These are phyloP conservation scores for Falco berigora DNA, from an alignment of 2,797 vertebrate genomes.

Conservation along the genomic window DNA sequence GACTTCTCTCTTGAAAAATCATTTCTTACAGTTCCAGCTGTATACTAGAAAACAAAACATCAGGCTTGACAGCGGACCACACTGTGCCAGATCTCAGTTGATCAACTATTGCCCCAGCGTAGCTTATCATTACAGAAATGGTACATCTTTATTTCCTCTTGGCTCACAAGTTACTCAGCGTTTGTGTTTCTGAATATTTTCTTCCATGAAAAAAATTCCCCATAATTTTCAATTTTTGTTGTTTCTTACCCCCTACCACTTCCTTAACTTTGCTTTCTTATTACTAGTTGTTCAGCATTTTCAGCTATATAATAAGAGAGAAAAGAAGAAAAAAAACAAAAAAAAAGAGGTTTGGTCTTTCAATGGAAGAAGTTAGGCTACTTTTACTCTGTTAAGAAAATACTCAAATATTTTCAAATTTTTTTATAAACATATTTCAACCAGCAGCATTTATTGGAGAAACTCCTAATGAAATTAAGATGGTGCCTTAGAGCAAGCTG, in stretches of 20 bases:
- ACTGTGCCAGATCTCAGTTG: neutral
- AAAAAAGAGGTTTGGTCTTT: neutral
- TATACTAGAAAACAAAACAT: neutral
- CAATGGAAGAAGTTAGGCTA: neutral
- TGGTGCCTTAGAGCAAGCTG: neutral
- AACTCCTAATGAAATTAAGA: neutral
- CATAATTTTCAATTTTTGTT: neutral
- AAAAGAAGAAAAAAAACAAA: no score
- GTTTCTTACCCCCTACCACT: fast-evolving
- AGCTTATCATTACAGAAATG: neutral
- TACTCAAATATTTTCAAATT: neutral
- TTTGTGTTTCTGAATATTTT: neutral
- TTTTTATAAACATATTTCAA: neutral
- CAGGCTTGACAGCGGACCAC: neutral
- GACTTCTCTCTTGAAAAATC: neutral
- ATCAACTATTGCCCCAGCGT: neutral
- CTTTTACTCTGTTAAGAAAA: neutral
- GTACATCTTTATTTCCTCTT: neutral
- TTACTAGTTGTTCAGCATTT: neutral
- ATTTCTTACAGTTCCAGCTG: neutral
- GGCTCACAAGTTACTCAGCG: neutral
- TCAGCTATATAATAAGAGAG: neutral
- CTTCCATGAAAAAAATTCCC: neutral
- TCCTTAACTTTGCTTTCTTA: neutral
- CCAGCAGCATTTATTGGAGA: neutral